phyloP scores from a whole-genome alignment of 1,140 invertebrate species.

The Drosophila subobscura region DNA sequence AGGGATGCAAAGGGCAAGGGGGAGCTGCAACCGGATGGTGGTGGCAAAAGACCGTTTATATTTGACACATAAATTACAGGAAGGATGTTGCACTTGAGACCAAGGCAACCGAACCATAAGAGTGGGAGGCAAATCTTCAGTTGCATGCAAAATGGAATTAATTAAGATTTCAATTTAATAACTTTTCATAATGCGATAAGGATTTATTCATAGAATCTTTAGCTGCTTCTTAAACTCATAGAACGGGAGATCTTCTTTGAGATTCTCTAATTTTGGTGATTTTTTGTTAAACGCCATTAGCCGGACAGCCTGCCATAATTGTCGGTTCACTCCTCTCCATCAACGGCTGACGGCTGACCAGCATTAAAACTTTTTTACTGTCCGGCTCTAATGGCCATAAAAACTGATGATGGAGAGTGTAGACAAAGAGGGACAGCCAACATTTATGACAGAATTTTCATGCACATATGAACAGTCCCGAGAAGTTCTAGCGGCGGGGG shows the following conservation, averaged over 20 bases:
- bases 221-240: too few relatives aligned
- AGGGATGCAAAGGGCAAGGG: not conserved
- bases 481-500: not conserved
- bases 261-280: not conserved
- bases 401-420: conserved; percentile 12
- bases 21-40: too few relatives aligned
- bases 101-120: not conserved
- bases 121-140: not conserved
- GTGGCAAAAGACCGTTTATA: conserved; percentile 18
- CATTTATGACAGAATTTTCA: conserved; percentile 47
- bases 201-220: too few relatives aligned
- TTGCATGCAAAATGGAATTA: too few relatives aligned
- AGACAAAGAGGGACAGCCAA: conserved; percentile 10
- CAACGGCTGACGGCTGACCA: conserved; percentile 31
- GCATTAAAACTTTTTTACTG: conserved; percentile 48
- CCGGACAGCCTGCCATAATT: conserved; percentile 24
- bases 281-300: conserved; percentile 42
- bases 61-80: conserved; percentile 59
- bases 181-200: too few relatives aligned
- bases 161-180: too few relatives aligned
- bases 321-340: conserved; percentile 26
- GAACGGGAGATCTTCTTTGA: too few relatives aligned
- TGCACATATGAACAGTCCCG: conserved; percentile 57
- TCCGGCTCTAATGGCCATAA: conserved; percentile 42
- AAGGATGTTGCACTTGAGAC: conserved; percentile 45